Base-by-base conservation (phyloP, 2,888 invertebrate species). In the Graphium colonna region DNA sequence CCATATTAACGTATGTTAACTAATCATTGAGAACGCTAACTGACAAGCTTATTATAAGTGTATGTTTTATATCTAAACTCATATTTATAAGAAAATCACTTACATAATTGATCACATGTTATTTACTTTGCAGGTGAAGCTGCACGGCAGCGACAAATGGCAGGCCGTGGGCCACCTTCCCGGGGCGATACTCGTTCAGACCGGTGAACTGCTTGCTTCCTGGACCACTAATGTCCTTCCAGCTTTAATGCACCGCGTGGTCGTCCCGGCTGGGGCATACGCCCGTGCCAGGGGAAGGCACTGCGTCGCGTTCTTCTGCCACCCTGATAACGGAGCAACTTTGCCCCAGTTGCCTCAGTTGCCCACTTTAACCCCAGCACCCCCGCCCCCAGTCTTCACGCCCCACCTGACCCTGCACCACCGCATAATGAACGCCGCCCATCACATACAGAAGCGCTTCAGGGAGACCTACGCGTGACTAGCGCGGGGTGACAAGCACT, bases 241-340 rank as follows among this genome's bases (percentile, higher is more conserved):
- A 15, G 94, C 95, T 50, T 90, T 95, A 92, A 89, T 92, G 74
- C 95, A 95, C 74, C 93, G 95, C 38, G 94, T 95, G 7, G 92
- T 94, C 10, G 91, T 95, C 2, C 95, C 95, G 0, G 86, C 92
- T 10, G 92, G 93, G 18, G 90, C 91, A 58, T 90, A 91, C 68
- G 87, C 91, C 1, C 90, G 92, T 53, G 90, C 92, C 0, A 90
- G 92, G 59, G 92, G 92, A 1, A 92, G 94, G n/a, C 94, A 94
- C 80, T 94, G 94, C 64, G 92, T 95, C 59, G 94, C 94, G 21
- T 94, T 93, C 85, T 95, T 95, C 86, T 93, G 94, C 64, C 94
- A 94, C 81, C 95, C 95, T 1, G 94, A 94, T 82, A 80, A 84
- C 61, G 86, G 88, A 58, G 90, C 90, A 4, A 67, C 73, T 40